Evolutionary conservation across 1,140 invertebrate species (phyloP).

Genomic region (Phymastichus coffea): DNA sequence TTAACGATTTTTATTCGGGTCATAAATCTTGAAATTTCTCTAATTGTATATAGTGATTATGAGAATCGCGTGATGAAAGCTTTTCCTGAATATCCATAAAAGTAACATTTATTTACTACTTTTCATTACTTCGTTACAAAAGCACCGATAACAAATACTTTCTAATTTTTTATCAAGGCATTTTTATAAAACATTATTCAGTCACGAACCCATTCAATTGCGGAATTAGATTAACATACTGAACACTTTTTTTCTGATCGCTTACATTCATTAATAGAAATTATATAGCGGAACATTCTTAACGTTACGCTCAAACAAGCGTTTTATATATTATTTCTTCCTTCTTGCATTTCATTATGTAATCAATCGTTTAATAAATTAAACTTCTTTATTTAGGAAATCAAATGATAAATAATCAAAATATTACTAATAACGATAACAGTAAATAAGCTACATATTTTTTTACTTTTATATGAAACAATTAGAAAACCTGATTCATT

Average conservation of each 20-base stretch:
- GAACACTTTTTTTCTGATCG: not conserved
- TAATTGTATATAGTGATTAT: slow-evolving; percentile 1
- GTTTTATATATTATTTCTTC: no score
- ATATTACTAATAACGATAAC: no score
- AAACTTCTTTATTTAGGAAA: no score
- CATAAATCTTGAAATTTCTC: no score
- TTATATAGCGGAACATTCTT: not conserved
- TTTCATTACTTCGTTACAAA: not conserved
- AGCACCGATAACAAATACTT: not conserved
- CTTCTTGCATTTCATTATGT: no score
- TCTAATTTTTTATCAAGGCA: slow-evolving; percentile 3
- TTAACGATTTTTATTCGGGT: no score
- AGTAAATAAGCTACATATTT: no score
- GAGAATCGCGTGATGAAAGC: not conserved
- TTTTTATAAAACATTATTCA: not conserved
- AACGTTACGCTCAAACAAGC: no score
- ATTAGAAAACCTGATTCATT: no score
- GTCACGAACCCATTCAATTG: not conserved
- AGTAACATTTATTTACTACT: not conserved
- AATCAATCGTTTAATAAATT: no score
- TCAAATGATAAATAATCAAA: no score
- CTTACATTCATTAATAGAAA: slow-evolving; percentile 3
- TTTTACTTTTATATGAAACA: no score
- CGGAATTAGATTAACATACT: not conserved
- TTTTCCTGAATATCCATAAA: not conserved